phyloP scores from a whole-genome alignment of 2,888 invertebrate genomes.

The Prenolepis imparis region DNA sequence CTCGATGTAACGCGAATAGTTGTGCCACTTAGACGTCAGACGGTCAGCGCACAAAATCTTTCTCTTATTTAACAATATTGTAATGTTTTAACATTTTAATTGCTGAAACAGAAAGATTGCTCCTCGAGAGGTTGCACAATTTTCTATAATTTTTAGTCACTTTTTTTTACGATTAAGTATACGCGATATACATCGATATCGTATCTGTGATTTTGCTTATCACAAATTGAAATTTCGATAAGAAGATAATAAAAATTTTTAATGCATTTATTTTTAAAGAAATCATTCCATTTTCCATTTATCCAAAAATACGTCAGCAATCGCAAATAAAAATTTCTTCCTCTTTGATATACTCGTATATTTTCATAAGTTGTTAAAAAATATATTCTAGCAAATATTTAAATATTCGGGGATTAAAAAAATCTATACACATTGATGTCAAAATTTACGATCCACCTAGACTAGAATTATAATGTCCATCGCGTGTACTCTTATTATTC shows the following conservation, averaged over 20 bases:
- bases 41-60: background rate
- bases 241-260: constrained; percentile 31
- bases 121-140: background rate
- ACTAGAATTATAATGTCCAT: constrained; percentile 15
- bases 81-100: background rate
- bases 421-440: background rate
- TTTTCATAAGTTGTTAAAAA: background rate
- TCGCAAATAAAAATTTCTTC: background rate
- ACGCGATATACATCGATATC: constrained; percentile 32
- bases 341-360: background rate
- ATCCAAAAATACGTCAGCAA: background rate
- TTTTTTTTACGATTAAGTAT: background rate
- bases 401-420: background rate
- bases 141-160: background rate
- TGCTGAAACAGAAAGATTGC: background rate
- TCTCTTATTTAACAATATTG: background rate
- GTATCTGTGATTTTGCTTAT: constrained; percentile 51
- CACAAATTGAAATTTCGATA: constrained; percentile 41
- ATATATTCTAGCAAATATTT: background rate
- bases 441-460: background rate
- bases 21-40: constrained; percentile 13
- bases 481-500: background rate
- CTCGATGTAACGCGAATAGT: constrained; percentile 10
- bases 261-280: background rate
- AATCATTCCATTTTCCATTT: background rate